phyloP scores from a whole-genome alignment of 2,113 vertebrate genomes.

The Ploceus nigricollis region DNA sequence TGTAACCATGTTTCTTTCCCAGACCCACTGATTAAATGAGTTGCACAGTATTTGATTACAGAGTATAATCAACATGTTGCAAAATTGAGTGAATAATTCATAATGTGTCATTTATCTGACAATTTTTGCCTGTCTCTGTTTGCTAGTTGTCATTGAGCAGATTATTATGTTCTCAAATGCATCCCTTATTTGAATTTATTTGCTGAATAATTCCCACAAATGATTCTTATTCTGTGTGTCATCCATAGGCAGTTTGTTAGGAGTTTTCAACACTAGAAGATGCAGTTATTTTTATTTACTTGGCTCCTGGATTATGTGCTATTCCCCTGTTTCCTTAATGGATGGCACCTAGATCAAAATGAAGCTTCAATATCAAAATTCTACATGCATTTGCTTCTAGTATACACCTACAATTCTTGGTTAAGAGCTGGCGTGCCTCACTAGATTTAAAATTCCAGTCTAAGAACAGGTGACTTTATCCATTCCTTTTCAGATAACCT shows the following conservation, averaged over 20 bases:
- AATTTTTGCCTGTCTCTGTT: slow-evolving; percentile 47
- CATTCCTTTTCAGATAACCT: not conserved
- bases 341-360: not conserved
- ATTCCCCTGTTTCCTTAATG: not conserved
- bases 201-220: slow-evolving; percentile 16
- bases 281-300: not conserved
- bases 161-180: slow-evolving; percentile 46
- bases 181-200: slow-evolving; percentile 43
- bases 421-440: not conserved
- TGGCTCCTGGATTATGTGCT: not conserved
- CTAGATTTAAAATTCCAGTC: not conserved
- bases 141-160: slow-evolving; percentile 22
- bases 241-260: not conserved
- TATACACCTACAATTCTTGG: not conserved
- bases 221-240: not conserved
- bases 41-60: slow-evolving; percentile 42
- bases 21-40: not conserved
- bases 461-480: not conserved
- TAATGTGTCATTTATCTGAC: slow-evolving; percentile 48
- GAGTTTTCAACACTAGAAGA: not conserved
- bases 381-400: not conserved
- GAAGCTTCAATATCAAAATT: not conserved
- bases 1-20: not conserved
- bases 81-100: slow-evolving; percentile 61
- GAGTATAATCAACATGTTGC: slow-evolving; percentile 28